Percentiles rank a stretch among this genome's conserved stretches.
Conservation (phyloP, 2,113 vertebrate genomes). For the Cacatua alba region DNA sequence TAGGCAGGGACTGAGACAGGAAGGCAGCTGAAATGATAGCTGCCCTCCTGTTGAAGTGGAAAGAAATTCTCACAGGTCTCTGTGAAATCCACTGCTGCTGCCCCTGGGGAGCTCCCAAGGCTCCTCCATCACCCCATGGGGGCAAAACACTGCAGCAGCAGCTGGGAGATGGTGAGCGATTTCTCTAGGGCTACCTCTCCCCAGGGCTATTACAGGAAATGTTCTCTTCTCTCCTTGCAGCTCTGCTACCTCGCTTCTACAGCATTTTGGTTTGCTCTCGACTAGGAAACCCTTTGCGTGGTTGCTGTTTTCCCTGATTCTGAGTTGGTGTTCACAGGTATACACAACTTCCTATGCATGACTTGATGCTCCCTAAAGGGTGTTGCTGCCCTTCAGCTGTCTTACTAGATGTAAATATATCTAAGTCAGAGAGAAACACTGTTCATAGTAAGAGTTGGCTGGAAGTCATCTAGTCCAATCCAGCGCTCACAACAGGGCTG, state of each 20-base stretch:
- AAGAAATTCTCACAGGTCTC: not conserved
- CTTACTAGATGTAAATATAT: not conserved
- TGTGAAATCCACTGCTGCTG: not conserved
- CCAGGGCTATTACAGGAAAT: not conserved
- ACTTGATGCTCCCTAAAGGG: not conserved
- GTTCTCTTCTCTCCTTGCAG: not conserved
- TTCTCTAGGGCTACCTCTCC: not conserved
- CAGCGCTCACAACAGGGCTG: not conserved
- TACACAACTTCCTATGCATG: not conserved
- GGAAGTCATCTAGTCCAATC: not conserved
- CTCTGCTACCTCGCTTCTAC: not conserved
- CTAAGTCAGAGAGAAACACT: not conserved
- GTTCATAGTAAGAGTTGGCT: not conserved
- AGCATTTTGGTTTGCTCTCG: not conserved
- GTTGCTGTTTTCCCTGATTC: not conserved
- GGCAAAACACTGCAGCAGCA: not conserved
- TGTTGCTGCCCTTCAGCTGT: not conserved
- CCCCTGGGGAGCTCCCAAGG: not conserved
- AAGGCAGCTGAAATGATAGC: not conserved
- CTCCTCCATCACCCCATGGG: not conserved
- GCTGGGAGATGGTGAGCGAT: rapidly evolving
- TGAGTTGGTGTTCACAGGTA: not conserved
- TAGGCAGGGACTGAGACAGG: not conserved
- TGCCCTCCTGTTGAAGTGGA: not conserved
- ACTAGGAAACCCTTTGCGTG: not conserved